These are phyloP conservation scores for Megalopta genalis DNA, from an alignment of 1,140 invertebrate genomes.

Conservation along the genomic window DNA sequence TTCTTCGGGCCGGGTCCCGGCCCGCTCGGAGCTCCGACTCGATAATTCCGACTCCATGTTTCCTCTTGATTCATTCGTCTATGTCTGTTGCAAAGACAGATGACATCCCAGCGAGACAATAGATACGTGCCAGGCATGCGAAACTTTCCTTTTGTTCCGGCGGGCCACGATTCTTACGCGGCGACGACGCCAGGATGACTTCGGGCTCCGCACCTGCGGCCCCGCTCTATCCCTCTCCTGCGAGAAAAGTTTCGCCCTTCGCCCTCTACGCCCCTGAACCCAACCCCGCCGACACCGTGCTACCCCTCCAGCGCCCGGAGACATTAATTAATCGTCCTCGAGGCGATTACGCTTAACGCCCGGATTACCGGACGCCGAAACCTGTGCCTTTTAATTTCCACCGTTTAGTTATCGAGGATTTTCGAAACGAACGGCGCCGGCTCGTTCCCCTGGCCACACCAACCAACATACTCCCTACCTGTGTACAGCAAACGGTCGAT, in stretches of 20 bases:
- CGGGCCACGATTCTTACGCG: constrained; percentile 42
- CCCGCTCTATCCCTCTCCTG: neutral
- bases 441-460: neutral
- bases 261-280: too few relatives aligned
- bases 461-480: too few relatives aligned
- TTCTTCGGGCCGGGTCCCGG: too few relatives aligned
- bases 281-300: neutral
- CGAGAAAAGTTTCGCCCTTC: constrained; percentile 10
- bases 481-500: too few relatives aligned
- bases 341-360: constrained; percentile 1
- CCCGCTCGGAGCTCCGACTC: neutral
- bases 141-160: constrained; percentile 44
- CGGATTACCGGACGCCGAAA: neutral
- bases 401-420: neutral
- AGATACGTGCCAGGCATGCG: constrained; percentile 49
- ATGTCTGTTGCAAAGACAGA: constrained; percentile 42
- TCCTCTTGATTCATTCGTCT: constrained; percentile 51
- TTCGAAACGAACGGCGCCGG: neutral
- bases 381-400: constrained; percentile 4
- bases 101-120: constrained; percentile 49
- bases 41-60: constrained; percentile 39
- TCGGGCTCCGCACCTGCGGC: constrained; percentile 33
- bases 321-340: constrained; percentile 14
- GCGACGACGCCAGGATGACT: constrained; percentile 41
- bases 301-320: neutral